Conservation (phyloP, 2,113 vertebrate genomes). For the Ctenodactylus gundi region DNA sequence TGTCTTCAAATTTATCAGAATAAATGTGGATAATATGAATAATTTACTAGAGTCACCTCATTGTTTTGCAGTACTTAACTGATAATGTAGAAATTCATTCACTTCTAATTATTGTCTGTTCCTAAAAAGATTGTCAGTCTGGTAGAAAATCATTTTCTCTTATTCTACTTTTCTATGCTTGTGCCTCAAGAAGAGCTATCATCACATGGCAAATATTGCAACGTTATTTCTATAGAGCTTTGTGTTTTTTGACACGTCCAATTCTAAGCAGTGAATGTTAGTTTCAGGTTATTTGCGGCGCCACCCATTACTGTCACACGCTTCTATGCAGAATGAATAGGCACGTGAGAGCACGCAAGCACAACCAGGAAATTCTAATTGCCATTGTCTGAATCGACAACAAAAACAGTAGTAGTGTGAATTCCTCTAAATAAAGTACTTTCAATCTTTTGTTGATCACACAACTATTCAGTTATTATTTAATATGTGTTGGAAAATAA, state of each 20-base stretch:
- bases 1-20: neutral
- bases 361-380: neutral
- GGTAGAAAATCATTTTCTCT: neutral
- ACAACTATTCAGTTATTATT: neutral
- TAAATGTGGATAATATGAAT: no score
- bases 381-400: neutral
- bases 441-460: neutral
- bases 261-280: neutral
- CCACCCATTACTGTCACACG: neutral
- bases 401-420: neutral
- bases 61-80: neutral
- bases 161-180: neutral
- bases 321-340: neutral
- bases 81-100: neutral
- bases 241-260: neutral
- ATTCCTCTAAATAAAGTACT: neutral
- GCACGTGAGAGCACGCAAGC: neutral
- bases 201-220: neutral
- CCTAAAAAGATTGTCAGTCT: neutral
- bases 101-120: neutral
- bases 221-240: neutral
- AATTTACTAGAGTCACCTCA: neutral
- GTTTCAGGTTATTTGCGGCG: neutral
- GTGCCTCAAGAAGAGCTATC: neutral
- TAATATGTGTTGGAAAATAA: neutral